A percentile compares a stretch with the other conserved stretches of the same genome.
phyloP scores from a whole-genome alignment of 2,113 vertebrate genomes.

The Oryzias woworae region DNA sequence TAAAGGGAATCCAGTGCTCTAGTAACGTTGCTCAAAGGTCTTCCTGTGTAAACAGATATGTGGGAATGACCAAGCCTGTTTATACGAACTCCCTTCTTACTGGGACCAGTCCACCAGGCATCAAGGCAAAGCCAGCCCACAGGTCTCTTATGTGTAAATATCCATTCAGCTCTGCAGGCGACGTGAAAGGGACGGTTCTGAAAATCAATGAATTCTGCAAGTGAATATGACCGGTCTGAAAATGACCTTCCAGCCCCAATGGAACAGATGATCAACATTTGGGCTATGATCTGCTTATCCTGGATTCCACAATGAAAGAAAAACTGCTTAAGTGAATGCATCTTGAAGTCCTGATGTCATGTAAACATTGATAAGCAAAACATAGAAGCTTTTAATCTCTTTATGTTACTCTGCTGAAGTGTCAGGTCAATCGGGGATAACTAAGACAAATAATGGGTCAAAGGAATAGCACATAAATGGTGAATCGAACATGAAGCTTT shows the following conservation, averaged over 20 bases:
- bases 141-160: conserved; percentile 4
- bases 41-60: conserved; percentile 76
- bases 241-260: too few relatives aligned
- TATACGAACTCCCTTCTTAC: conserved; percentile 68
- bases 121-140: conserved; percentile 34
- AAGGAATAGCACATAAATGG: background rate
- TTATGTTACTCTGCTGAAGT: background rate
- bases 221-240: too few relatives aligned
- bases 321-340: too few relatives aligned
- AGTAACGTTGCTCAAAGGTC: conserved; percentile 67
- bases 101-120: conserved; percentile 61
- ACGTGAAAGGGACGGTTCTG: background rate
- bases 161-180: conserved; percentile 4
- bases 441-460: background rate
- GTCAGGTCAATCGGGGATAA: background rate
- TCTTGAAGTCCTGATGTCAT: too few relatives aligned
- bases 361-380: background rate
- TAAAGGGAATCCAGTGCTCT: conserved; percentile 65
- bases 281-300: too few relatives aligned
- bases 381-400: background rate
- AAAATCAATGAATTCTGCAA: too few relatives aligned
- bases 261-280: too few relatives aligned
- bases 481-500: conserved; percentile 7
- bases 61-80: conserved; percentile 74
- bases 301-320: too few relatives aligned